Base-by-base conservation (phyloP, 2,888 invertebrate genomes). In the Cephus pygmeus region DNA sequence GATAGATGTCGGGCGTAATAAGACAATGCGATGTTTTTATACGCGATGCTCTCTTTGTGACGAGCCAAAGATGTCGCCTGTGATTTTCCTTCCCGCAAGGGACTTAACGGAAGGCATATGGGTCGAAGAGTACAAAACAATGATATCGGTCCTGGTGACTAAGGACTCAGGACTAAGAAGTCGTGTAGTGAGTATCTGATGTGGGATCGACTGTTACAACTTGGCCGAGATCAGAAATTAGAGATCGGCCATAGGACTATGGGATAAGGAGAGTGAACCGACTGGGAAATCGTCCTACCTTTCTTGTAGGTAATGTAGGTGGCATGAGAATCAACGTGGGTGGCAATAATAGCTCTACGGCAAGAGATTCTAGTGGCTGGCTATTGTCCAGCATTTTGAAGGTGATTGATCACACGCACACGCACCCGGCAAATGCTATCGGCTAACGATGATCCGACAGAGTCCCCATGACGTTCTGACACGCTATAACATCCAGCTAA, bases 391-490 rank as follows among this genome's bases (percentile, higher is more conserved):
- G 83, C 84, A 79, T 85, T 86, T 88, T 87, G 87, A 85, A 86
- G 86, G 89, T 90, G 91, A 91, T 91, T 88, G 91, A 91, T 91
- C 87, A 88, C 88, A 86, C 85, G 86, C 84, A 85, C 83, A 83
- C 86, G 85, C 83, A 73, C 75, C 71, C 71, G 31, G 31, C 71
- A 71, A 71, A 71, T 71, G 31, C 71, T 71, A 76, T 78, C 78
- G 84, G 80, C 83, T 85, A 86, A 86, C 87, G 88, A 88, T 85
- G 86, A 89, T 88, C 87, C 86, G 88, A 87, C 87, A 86, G 85
- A 15, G 40, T 56, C 40, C 40, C 40, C 23, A 23, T 23, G 40
- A 56, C 40, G 40, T 56, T 56, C 40, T 56, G 40, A 56, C 40
- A 56, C 40, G 40, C 40, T 56, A 56, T 56, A 56, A 56, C 40